phyloP scores from a whole-genome alignment of 2,113 vertebrate species.

The Lepus americanus region DNA sequence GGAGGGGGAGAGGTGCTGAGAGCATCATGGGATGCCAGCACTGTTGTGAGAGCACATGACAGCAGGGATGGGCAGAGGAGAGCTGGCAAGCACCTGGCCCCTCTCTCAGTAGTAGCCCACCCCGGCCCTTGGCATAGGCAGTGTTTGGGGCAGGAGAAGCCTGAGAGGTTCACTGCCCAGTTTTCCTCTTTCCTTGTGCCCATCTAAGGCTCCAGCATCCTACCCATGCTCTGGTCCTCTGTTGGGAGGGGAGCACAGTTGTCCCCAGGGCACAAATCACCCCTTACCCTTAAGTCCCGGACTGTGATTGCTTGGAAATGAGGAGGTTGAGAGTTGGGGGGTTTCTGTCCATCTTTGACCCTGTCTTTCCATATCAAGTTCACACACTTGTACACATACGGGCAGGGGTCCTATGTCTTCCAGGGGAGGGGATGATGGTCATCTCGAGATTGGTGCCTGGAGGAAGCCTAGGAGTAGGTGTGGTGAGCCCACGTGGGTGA shows the following conservation, averaged over 20 bases:
- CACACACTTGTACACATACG: neutral
- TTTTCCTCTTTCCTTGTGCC: neutral
- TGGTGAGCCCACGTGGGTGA: neutral
- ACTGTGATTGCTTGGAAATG: neutral
- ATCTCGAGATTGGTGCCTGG: neutral
- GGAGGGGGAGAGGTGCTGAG: neutral
- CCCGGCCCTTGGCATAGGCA: neutral
- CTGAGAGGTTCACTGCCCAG: neutral
- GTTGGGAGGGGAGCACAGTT: neutral
- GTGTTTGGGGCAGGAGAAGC: neutral
- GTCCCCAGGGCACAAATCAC: neutral
- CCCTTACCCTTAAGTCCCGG: neutral
- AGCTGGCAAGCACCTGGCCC: neutral
- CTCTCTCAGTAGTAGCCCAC: neutral
- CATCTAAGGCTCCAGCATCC: too few relatives aligned
- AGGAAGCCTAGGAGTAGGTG: neutral
- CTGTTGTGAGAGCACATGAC: neutral
- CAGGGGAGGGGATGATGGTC: neutral
- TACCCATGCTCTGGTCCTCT: neutral
- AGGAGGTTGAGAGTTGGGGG: neutral
- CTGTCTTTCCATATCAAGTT: neutral
- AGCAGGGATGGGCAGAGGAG: neutral
- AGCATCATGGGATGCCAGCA: neutral
- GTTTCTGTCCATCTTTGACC: neutral
- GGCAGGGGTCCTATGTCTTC: neutral